These are phyloP conservation scores for Drosophila watanabei DNA, from an alignment of 1,140 invertebrate species.

Conservation along the genomic window DNA sequence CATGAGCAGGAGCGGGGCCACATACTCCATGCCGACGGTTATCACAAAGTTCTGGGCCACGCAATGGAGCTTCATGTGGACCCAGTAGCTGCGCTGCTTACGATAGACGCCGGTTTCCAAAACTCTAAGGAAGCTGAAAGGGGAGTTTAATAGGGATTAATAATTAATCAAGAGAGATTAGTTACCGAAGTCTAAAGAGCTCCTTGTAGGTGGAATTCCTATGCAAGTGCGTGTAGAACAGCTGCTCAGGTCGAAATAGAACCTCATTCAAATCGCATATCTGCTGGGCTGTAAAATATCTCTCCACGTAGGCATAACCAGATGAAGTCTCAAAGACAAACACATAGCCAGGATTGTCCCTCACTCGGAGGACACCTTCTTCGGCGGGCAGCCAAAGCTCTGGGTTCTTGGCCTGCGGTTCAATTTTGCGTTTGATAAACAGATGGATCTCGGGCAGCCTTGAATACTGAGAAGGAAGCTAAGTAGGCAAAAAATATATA, in stretches of 20 bases:
- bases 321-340: conserved; percentile 67
- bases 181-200: conserved; percentile 56
- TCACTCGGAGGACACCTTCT: conserved; percentile 64
- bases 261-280: conserved; percentile 82
- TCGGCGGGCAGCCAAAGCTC: conserved; percentile 71
- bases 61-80: conserved; percentile 68
- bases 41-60: conserved; percentile 72
- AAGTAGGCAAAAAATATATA: too few species aligned
- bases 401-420: conserved; percentile 43
- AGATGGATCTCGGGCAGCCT: conserved; percentile 56
- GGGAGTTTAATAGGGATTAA: background rate
- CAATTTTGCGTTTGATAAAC: conserved; percentile 68
- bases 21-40: conserved; percentile 80
- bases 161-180: too few species aligned
- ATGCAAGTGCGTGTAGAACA: conserved; percentile 65
- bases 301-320: conserved; percentile 69
- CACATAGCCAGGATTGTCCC: conserved; percentile 76
- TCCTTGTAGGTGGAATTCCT: conserved; percentile 79
- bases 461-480: too few species aligned
- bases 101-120: conserved; percentile 74
- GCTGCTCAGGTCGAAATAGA: conserved; percentile 63
- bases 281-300: conserved; percentile 63
- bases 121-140: conserved; percentile 56
- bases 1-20: conserved; percentile 80
- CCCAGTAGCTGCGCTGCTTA: conserved; percentile 68